Evolutionary conservation across 2,888 invertebrate species (phyloP).

Genomic region (Ptilodon capucinus): DNA sequence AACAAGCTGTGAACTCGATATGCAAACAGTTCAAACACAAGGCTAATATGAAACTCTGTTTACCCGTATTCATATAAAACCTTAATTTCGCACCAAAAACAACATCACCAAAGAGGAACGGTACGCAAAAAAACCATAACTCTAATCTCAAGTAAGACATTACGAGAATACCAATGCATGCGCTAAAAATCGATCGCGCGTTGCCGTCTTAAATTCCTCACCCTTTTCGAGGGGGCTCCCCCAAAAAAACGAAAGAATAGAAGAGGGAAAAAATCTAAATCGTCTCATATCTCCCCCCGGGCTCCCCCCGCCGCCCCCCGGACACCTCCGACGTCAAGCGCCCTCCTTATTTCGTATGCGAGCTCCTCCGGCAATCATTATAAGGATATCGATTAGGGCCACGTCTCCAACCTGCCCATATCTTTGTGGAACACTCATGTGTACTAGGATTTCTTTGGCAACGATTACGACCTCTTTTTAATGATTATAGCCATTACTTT

Average conservation of each 20-base stretch:
- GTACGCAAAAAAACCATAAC: conserved; percentile 65
- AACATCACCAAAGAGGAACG: conserved; percentile 27
- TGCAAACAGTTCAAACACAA: too few species aligned
- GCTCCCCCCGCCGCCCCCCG: conserved; percentile 51
- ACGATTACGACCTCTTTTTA: conserved; percentile 24
- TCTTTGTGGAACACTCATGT: conserved; percentile 71
- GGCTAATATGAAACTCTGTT: background rate
- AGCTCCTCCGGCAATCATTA: conserved; percentile 83
- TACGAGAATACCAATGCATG: conserved; percentile 82
- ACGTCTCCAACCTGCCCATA: conserved; percentile 79
- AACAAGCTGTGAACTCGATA: too few species aligned
- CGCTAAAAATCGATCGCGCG: conserved; percentile 80
- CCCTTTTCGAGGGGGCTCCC: conserved; percentile 82
- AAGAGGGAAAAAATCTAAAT: conserved; percentile 83
- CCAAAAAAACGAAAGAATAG: conserved; percentile 82
- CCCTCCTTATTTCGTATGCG: conserved; percentile 84
- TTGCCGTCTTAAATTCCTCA: conserved; percentile 82
- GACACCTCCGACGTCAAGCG: conserved; percentile 77
- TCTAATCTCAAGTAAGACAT: conserved; percentile 82
- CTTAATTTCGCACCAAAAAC: background rate
- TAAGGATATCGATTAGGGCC: conserved; percentile 83
- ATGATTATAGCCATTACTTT: background rate
- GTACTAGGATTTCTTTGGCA: conserved; percentile 59
- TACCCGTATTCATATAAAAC: background rate
- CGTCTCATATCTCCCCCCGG: conserved; percentile 79